phyloP scores from a whole-genome alignment of 2,797 vertebrate species.

The Sebastes vulpes region DNA sequence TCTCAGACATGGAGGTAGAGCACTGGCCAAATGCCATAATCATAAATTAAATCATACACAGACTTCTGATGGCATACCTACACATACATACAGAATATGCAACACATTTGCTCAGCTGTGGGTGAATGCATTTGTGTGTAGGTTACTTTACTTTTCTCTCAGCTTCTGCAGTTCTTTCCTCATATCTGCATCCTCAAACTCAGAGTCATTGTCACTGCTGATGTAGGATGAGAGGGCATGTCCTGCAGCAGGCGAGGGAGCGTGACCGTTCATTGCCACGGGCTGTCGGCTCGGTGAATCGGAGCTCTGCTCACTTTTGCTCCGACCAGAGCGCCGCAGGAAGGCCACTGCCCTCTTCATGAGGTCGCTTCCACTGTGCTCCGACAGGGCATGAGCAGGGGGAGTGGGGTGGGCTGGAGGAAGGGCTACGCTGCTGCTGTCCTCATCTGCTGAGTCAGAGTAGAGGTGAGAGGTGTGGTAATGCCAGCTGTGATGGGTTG shows the following conservation, averaged over 20 bases:
- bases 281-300: constrained; percentile 86
- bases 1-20: no score
- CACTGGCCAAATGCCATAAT: no score
- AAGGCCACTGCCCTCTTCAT: constrained; percentile 94
- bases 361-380: constrained; percentile 89
- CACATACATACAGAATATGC: background rate
- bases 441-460: constrained; percentile 90
- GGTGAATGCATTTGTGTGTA: background rate
- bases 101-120: background rate
- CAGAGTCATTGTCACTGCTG: constrained; percentile 98
- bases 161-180: constrained; percentile 94
- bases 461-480: constrained; percentile 74
- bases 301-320: constrained; percentile 86
- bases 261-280: constrained; percentile 79
- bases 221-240: constrained; percentile 89
- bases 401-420: constrained; percentile 50
- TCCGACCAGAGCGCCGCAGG: constrained; percentile 89
- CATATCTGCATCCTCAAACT: constrained; percentile 96
- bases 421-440: constrained; percentile 74
- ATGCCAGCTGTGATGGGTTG: constrained; percentile 68
- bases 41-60: background rate
- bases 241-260: constrained; percentile 74
- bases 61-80: background rate
- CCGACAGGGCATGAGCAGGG: constrained; percentile 75
- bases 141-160: constrained; percentile 92